Evolutionary conservation across 2,888 invertebrate genomes (phyloP).

Genomic region (Hemaris fuciformis): DNA sequence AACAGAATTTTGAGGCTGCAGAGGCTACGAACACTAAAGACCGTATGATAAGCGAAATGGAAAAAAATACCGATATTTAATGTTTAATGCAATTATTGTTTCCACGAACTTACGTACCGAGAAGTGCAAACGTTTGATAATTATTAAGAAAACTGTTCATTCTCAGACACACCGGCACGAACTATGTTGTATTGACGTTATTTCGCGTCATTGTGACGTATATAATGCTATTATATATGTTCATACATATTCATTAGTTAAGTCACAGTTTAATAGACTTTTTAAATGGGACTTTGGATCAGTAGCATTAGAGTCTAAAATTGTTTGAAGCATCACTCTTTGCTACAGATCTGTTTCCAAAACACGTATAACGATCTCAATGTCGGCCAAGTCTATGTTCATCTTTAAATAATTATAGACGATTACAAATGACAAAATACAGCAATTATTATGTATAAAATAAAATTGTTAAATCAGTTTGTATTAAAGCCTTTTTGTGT

Average conservation of each 20-base stretch:
- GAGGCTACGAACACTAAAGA: not conserved
- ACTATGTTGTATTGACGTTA: conserved; percentile 4
- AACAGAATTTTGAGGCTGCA: not conserved
- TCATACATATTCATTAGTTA: conserved; percentile 27
- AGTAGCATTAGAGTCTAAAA: not conserved
- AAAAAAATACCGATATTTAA: no score
- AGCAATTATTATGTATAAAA: not conserved
- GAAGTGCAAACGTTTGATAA: not conserved
- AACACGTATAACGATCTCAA: conserved; percentile 34
- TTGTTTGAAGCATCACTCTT: conserved; percentile 16
- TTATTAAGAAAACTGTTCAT: not conserved
- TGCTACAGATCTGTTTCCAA: conserved; percentile 28
- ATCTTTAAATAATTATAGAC: not conserved
- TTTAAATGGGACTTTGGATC: not conserved
- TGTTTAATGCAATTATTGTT: not conserved
- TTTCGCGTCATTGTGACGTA: conserved; percentile 8
- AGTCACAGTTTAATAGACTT: conserved; percentile 1
- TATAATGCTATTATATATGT: not conserved
- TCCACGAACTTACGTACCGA: not conserved
- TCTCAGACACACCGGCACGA: not conserved
- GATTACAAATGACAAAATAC: not conserved
- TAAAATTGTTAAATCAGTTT: no score
- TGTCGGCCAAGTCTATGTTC: conserved; percentile 28
- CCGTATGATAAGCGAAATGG: no score
- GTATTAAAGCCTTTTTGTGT: no score